phyloP scores from a whole-genome alignment of 92 coral and sea anemone genomes.

The Palythoa grandis region DNA sequence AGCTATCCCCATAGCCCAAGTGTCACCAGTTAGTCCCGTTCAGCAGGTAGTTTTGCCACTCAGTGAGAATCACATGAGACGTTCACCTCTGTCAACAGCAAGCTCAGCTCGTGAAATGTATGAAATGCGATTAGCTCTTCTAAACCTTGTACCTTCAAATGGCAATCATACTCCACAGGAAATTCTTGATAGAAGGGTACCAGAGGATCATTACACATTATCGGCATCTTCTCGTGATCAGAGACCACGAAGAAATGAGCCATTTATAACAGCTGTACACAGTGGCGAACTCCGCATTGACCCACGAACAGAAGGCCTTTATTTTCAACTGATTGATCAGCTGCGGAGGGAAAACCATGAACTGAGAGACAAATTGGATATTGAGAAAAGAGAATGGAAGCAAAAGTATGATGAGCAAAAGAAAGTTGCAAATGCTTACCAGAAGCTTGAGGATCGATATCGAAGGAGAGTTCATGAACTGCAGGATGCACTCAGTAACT shows the following conservation, averaged over 20 bases:
- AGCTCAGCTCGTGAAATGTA: constrained; percentile 96
- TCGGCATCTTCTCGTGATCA: background rate
- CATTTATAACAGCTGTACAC: background rate
- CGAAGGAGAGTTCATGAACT: constrained; percentile 93
- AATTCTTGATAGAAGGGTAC: background rate
- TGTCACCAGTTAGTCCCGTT: constrained; percentile 79
- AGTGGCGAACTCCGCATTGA: constrained; percentile 10
- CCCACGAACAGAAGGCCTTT: constrained; percentile 65
- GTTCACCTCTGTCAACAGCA: constrained; percentile 70
- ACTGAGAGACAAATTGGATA: constrained; percentile 74
- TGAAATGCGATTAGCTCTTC: constrained; percentile 89
- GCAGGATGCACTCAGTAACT: constrained; percentile 89
- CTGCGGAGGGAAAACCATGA: constrained; percentile 75
- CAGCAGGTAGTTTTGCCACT: constrained; percentile 42
- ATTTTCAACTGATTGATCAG: constrained; percentile 67
- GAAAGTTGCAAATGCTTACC: constrained; percentile 98
- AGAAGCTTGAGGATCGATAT: constrained; percentile 96
- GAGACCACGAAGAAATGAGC: constrained; percentile 22
- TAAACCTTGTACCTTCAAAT: constrained; percentile 77
- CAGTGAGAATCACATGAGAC: constrained; percentile 40
- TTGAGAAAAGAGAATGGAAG: constrained; percentile 81
- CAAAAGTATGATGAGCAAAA: constrained; percentile 96
- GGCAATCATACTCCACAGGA: background rate
- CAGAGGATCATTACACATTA: background rate
- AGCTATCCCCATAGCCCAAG: constrained; percentile 81